phyloP scores from a whole-genome alignment of 2,888 invertebrate genomes.

The Apamea sordens region DNA sequence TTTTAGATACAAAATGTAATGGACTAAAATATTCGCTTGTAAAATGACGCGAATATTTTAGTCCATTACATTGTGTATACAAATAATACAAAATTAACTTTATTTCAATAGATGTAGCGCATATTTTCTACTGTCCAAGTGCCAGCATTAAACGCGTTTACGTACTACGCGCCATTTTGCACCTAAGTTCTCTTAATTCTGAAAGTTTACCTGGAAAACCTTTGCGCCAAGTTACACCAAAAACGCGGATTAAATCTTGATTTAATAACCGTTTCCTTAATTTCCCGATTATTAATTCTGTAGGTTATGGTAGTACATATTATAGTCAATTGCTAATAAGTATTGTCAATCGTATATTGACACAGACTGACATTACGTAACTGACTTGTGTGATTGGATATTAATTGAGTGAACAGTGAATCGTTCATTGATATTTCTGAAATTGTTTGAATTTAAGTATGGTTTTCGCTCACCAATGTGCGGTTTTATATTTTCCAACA shows the following conservation, averaged over 20 bases:
- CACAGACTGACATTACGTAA: conserved; percentile 3
- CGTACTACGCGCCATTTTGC: background rate
- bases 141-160: background rate
- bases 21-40: background rate
- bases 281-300: background rate
- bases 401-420: background rate
- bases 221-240: background rate
- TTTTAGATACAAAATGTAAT: background rate
- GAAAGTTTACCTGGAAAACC: background rate
- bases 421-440: conserved; percentile 1
- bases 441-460: conserved; percentile 1
- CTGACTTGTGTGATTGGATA: background rate
- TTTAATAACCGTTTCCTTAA: background rate
- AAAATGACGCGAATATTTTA: too few species aligned
- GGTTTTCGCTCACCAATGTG: background rate
- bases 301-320: conserved; percentile 7
- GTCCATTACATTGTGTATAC: too few species aligned
- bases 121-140: background rate
- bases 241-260: background rate
- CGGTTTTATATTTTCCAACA: background rate
- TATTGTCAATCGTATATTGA: conserved; percentile 6
- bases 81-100: background rate
- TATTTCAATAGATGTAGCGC: too few species aligned
- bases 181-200: background rate
- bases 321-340: conserved; percentile 16